Base-by-base conservation (phyloP, 2,113 vertebrate species). In the Thymallus thymallus region DNA sequence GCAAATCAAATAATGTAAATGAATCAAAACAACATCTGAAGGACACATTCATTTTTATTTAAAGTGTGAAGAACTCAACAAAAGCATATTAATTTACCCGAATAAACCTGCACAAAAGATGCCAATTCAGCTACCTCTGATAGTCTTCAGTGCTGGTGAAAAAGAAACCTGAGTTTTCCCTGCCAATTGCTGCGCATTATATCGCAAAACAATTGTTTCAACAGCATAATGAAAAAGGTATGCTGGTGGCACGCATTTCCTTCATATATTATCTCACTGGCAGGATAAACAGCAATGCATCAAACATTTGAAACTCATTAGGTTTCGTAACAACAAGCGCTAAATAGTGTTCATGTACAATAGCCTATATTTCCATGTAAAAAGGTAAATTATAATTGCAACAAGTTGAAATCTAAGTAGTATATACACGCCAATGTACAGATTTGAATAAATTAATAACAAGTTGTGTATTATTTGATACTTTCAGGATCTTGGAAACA, bases 391-490 rank as follows among this genome's bases (percentile, higher is more conserved):
- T 90, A 93, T 92, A 94, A 93, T 94, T 92, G 94, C 88, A 75
- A 93, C 82, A 92, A 95, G 92, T 94, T 94, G 91, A 93, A 92
- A 91, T 92, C 91, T 93, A 94, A 88, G 93, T 93, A 94, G 91
- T 95, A 93, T 95, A 93, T 95, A 96, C 94, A 96, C 88, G 85
- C 85, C 90, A 92, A 93, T 94, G 90, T 94, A 95, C 92, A 94
- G 87, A 85, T 95, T 91, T 93, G 88, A 96, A 96, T 94, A 94
- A 96, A 94, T 94, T 93, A 94, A 95, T 94, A 92, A 90, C 91
- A 89, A 92, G 94, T 93, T 94, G 92, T 91, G 91, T 94, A 93
- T 94, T 92, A 88, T 93, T 92, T 85, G 90, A 91, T 92, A 85
- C 85, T 90, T 91, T 88, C 88, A 90, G 91, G 93, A 95, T 46